These are phyloP conservation scores for Esox masquinongy DNA, from an alignment of 2,797 vertebrate genomes.

Conservation along the genomic window DNA sequence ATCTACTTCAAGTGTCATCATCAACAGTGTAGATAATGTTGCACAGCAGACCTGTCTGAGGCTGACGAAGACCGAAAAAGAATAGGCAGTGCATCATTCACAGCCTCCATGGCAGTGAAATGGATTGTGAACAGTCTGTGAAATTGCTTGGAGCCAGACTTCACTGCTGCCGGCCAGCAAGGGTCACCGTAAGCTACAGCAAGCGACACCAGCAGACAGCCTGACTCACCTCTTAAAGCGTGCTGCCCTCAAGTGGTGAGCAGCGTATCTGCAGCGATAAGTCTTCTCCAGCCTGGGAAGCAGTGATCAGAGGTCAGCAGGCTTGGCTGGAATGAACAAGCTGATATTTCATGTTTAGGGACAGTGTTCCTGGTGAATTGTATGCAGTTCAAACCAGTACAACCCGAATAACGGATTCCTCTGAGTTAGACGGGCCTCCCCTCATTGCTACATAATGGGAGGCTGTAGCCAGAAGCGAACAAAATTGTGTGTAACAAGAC, in stretches of 20 bases:
- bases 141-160: not conserved
- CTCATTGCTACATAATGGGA: not conserved
- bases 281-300: not conserved
- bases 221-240: constrained; percentile 15
- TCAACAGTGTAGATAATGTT: constrained; percentile 11
- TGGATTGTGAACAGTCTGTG: not conserved
- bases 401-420: not conserved
- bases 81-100: constrained; percentile 25
- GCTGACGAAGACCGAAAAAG: constrained; percentile 17
- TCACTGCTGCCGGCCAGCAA: constrained; percentile 14
- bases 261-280: constrained; percentile 10
- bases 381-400: not conserved
- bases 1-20: constrained; percentile 8
- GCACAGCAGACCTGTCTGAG: constrained; percentile 2
- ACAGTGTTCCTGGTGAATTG: not conserved
- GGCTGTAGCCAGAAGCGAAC: not conserved
- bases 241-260: constrained; percentile 65
- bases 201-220: not conserved
- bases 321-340: not conserved
- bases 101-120: constrained; percentile 6
- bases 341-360: not conserved
- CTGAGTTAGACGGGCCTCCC: not conserved
- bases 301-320: not conserved
- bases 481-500: constrained; percentile 23
- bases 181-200: not conserved